Conservation (phyloP, 2,113 vertebrate genomes). For the Elgaria multicarinata region DNA sequence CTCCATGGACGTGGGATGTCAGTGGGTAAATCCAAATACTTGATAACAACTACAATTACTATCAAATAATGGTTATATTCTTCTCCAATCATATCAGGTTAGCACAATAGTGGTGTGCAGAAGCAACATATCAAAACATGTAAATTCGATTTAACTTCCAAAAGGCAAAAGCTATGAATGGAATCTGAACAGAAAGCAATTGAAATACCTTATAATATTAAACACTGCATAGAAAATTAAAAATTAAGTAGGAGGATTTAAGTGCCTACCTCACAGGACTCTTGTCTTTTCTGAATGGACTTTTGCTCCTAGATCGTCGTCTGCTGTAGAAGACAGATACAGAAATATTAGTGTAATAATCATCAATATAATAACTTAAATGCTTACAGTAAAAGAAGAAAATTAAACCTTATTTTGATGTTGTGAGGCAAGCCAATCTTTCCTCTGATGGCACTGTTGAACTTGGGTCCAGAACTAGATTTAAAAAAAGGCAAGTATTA, state of each 20-base stretch:
- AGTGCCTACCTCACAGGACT: conserved; percentile 89
- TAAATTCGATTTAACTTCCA: neutral
- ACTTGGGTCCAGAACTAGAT: conserved; percentile 89
- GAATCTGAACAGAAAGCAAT: neutral
- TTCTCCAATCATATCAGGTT: neutral
- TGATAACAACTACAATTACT: neutral
- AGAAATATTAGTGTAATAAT: conserved; percentile 49
- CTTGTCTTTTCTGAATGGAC: conserved; percentile 93
- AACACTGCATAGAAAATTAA: neutral
- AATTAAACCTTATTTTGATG: conserved; percentile 92
- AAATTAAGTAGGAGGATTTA: accelerated
- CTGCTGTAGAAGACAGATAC: conserved; percentile 77
- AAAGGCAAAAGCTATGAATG: neutral
- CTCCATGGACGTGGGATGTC: neutral
- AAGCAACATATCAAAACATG: neutral
- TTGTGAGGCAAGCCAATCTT: conserved; percentile 92
- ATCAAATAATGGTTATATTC: neutral
- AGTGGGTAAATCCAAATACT: neutral
- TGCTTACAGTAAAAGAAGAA: conserved; percentile 65
- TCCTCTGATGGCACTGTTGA: conserved; percentile 92
- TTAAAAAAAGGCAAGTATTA: conserved; percentile 75
- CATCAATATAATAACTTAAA: conserved; percentile 65
- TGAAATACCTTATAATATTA: neutral
- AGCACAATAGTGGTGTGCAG: neutral
- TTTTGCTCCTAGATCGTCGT: conserved; percentile 89